phyloP scores from a whole-genome alignment of 2,888 invertebrate genomes.

The Eupithecia centaureata region DNA sequence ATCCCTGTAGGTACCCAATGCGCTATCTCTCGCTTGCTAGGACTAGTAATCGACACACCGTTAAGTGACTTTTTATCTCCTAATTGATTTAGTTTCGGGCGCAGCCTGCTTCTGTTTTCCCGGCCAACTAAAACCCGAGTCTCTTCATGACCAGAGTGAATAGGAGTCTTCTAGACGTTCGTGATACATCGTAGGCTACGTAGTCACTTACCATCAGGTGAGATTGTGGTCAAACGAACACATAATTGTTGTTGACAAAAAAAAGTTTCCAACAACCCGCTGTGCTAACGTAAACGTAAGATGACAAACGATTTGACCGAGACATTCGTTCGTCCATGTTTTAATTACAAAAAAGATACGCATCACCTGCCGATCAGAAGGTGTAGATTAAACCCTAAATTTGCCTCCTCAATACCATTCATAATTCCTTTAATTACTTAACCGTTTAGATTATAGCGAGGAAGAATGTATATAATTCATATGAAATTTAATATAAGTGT shows the following conservation, averaged over 20 bases:
- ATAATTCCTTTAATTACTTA: conserved; percentile 59
- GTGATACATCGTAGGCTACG: too few relatives aligned
- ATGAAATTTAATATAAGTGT: not conserved
- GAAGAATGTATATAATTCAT: conserved; percentile 38
- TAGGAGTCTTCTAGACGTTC: too few relatives aligned
- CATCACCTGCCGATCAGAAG: conserved; percentile 79
- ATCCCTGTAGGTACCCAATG: too few relatives aligned
- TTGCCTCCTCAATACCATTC: conserved; percentile 52
- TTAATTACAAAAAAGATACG: conserved; percentile 69
- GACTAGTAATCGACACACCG: not conserved
- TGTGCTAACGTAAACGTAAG: conserved; percentile 14
- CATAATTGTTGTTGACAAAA: too few relatives aligned
- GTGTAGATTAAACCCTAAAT: conserved; percentile 79
- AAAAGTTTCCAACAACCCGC: conserved; percentile 18
- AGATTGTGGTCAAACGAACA: too few relatives aligned
- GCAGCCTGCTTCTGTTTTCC: too few relatives aligned
- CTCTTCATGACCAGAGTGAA: too few relatives aligned
- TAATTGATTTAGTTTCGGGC: not conserved
- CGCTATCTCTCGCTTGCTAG: not conserved
- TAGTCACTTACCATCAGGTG: too few relatives aligned
- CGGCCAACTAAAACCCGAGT: too few relatives aligned
- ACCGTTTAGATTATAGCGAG: conserved; percentile 54
- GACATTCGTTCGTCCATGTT: conserved; percentile 71
- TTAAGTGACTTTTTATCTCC: not conserved
- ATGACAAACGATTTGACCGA: conserved; percentile 62